These are phyloP conservation scores for Heliconius sara DNA, from an alignment of 2,888 invertebrate genomes.

Conservation along the genomic window DNA sequence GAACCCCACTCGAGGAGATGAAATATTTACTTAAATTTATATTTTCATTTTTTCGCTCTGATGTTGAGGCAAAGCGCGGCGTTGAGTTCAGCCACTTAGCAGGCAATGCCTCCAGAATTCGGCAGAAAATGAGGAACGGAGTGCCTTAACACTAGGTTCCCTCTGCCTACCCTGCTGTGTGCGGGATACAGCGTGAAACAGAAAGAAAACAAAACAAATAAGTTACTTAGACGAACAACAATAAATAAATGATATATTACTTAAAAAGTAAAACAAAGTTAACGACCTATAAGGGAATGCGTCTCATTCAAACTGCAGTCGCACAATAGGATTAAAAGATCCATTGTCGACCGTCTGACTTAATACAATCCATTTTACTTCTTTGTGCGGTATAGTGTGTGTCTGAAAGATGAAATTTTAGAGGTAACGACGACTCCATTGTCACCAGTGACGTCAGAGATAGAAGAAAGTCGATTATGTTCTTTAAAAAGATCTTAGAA, in stretches of 20 bases:
- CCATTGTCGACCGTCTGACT: slow-evolving; percentile 65
- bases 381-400: slow-evolving; percentile 44
- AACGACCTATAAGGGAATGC: slow-evolving; percentile 47
- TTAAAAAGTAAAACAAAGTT: slow-evolving; percentile 45
- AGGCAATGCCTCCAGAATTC: too few relatives aligned
- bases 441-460: slow-evolving; percentile 24
- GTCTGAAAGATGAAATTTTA: slow-evolving; percentile 44
- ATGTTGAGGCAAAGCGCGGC: too few relatives aligned
- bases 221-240: not conserved
- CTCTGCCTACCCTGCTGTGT: too few relatives aligned
- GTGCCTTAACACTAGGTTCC: too few relatives aligned
- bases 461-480: slow-evolving; percentile 25
- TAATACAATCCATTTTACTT: slow-evolving; percentile 63
- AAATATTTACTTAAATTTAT: too few relatives aligned
- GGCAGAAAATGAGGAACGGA: too few relatives aligned
- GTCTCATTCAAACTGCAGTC: slow-evolving; percentile 46
- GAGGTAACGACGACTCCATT: slow-evolving; percentile 40
- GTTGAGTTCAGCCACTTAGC: too few relatives aligned
- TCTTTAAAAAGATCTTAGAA: slow-evolving; percentile 23
- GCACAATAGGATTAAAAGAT: slow-evolving; percentile 65
- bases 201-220: not conserved
- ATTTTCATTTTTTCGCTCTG: too few relatives aligned
- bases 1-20: too few relatives aligned
- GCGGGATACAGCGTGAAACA: not conserved
- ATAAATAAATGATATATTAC: slow-evolving; percentile 19